phyloP scores from a whole-genome alignment of 2,797 vertebrate genomes.

The Hybognathus amarus region DNA sequence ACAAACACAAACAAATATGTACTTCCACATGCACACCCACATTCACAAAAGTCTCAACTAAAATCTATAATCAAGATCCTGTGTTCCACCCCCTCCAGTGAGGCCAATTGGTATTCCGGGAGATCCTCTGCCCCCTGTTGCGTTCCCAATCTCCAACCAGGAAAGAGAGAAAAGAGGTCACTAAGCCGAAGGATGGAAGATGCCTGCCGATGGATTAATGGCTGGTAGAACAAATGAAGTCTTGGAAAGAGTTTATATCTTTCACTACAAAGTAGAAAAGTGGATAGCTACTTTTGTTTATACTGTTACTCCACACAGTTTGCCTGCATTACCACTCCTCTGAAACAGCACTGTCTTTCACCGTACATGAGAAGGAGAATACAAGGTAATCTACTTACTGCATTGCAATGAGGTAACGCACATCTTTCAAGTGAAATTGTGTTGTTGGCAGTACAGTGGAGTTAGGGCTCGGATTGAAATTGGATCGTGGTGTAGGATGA shows the following conservation, averaged over 20 bases:
- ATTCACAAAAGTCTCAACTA: conserved; percentile 70
- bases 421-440: conserved; percentile 32
- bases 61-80: conserved; percentile 85
- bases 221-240: conserved; percentile 81
- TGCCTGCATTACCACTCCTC: conserved; percentile 65
- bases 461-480: not conserved
- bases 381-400: conserved; percentile 57
- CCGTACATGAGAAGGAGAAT: conserved; percentile 69
- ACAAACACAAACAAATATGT: conserved; percentile 12
- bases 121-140: conserved; percentile 79
- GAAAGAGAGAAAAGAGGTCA: conserved; percentile 78
- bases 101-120: conserved; percentile 84
- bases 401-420: conserved; percentile 52
- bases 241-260: conserved; percentile 76
- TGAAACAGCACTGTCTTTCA: conserved; percentile 59
- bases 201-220: conserved; percentile 81
- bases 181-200: conserved; percentile 79
- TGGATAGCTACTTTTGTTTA: conserved; percentile 64
- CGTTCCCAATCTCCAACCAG: conserved; percentile 81
- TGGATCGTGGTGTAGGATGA: not conserved
- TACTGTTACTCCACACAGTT: conserved; percentile 70
- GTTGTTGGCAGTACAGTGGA: conserved; percentile 12
- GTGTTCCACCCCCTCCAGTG: conserved; percentile 74
- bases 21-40: conserved; percentile 30
- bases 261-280: conserved; percentile 79